phyloP scores from a whole-genome alignment of 2,113 vertebrate species.

The Hippocampus guttulatus region DNA sequence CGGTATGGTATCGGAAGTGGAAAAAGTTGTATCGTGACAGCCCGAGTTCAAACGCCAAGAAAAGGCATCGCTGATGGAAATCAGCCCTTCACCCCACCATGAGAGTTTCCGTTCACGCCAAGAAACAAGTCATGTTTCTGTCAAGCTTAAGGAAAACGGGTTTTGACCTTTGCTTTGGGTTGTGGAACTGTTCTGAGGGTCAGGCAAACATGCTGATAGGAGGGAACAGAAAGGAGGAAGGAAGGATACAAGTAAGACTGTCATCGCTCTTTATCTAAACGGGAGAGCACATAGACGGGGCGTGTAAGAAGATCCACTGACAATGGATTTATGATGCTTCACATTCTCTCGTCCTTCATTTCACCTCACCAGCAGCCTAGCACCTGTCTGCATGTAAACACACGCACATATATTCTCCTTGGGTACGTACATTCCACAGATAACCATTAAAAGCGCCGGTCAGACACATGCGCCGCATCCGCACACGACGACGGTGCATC shows the following conservation, averaged over 20 bases:
- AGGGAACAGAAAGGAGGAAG: conserved; percentile 20
- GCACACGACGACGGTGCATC: background rate
- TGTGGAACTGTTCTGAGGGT: conserved; percentile 4
- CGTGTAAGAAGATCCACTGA: conserved; percentile 30
- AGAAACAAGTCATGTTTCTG: conserved; percentile 11
- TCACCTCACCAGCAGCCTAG: background rate
- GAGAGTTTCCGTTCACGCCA: conserved; percentile 26
- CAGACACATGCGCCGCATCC: conserved; percentile 10
- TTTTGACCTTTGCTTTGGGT: background rate
- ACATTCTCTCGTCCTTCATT: conserved; percentile 8
- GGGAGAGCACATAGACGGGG: conserved; percentile 24
- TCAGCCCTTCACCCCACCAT: background rate
- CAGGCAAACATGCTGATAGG: conserved; percentile 27
- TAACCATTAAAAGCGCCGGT: conserved; percentile 17
- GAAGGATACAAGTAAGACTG: conserved; percentile 23
- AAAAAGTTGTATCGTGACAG: no score
- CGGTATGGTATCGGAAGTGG: no score
- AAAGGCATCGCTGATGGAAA: conserved; percentile 24
- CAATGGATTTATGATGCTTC: conserved; percentile 35
- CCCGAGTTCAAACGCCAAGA: conserved; percentile 11
- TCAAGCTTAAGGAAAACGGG: background rate
- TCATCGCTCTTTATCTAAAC: conserved; percentile 31
- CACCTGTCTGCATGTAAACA: conserved; percentile 19
- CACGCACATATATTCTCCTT: background rate
- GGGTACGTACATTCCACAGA: conserved; percentile 43